Conservation (phyloP, 1,140 invertebrate genomes). For the Acyrthosiphon pisum region DNA sequence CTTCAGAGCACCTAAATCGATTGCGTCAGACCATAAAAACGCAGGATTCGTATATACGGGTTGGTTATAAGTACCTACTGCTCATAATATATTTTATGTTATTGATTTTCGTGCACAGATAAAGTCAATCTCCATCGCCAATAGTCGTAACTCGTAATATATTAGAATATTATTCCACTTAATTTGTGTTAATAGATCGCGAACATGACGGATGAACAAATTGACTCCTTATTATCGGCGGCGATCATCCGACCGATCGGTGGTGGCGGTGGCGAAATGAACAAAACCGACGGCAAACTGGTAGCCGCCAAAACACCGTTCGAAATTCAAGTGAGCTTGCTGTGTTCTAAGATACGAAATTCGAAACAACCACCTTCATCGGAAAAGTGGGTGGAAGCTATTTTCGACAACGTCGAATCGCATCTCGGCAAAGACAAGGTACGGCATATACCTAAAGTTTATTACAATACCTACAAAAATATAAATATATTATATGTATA, state of each 20-base stretch:
- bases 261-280: background rate
- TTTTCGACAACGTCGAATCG: conserved; percentile 26
- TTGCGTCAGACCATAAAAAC: conserved; percentile 64
- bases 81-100: background rate
- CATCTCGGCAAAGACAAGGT: conserved; percentile 36
- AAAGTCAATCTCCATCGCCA: background rate
- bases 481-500: background rate
- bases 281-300: background rate
- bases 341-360: conserved; percentile 16
- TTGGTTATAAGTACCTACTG: conserved; percentile 61
- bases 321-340: background rate
- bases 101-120: background rate
- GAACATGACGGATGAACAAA: conserved; percentile 16
- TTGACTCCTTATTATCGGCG: background rate
- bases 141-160: background rate
- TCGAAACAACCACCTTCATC: background rate
- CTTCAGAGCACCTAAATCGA: conserved; percentile 64
- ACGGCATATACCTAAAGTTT: background rate
- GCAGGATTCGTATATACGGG: conserved; percentile 61
- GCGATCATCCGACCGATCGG: background rate
- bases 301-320: background rate
- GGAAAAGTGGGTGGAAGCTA: conserved; percentile 18
- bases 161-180: background rate
- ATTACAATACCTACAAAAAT: background rate
- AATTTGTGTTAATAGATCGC: background rate